Conservation (phyloP, 2,888 invertebrate genomes). For the Dasysyrphus tricinctus region DNA sequence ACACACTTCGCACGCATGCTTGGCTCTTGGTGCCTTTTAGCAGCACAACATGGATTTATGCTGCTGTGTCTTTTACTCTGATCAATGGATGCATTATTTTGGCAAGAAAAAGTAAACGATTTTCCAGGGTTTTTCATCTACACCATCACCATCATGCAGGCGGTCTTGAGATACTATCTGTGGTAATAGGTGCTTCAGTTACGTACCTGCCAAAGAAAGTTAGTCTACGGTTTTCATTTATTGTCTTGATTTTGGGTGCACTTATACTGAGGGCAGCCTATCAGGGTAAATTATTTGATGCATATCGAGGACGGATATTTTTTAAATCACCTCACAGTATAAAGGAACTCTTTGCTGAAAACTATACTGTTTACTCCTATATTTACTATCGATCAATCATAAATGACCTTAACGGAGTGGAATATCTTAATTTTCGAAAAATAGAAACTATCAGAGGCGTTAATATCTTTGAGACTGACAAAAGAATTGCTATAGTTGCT, state of each 20-base stretch:
- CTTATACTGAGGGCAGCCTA: slow-evolving; percentile 13
- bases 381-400: background rate
- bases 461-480: background rate
- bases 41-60: background rate
- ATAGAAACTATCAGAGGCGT: background rate
- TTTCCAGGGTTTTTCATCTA: background rate
- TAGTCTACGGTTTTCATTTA: background rate
- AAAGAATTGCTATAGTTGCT: background rate
- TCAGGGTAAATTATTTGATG: slow-evolving; percentile 33
- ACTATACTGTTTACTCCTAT: slow-evolving; percentile 2
- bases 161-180: background rate
- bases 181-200: background rate
- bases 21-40: background rate
- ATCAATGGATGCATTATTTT: background rate
- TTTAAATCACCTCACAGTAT: background rate
- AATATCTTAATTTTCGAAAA: background rate
- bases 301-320: background rate
- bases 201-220: background rate
- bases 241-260: background rate
- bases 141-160: background rate
- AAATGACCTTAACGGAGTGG: background rate
- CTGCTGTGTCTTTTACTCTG: background rate
- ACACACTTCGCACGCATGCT: background rate
- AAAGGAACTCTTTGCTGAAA: background rate
- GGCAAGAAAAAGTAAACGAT: background rate